Evolutionary conservation across 2,113 vertebrate genomes (phyloP), one percentile per base, ranked within the genome.

Genomic region (Australoheros scitulus): DNA sequence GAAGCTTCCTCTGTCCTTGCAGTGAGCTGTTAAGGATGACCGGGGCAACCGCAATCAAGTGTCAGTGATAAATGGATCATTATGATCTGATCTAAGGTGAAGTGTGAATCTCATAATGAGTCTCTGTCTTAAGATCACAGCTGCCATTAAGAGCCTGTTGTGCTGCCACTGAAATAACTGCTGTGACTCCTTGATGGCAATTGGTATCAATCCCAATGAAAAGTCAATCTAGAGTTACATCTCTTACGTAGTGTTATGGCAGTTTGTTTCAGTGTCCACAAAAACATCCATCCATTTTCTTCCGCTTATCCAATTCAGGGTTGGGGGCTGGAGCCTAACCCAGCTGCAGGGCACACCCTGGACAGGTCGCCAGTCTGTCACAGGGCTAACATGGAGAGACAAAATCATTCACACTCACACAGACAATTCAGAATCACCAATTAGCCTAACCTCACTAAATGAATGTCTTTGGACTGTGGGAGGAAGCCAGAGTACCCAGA

Each of bases 41-140:
- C 88, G 81, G 63, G 55, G 79, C 83, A 82, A 29, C 29, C 3
- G 29, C 29, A 29, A 29, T 89, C 86, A 86, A 82, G 90, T 90
- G 88, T 88, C 81, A 24, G 84, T 81, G 87, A 90, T 95, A 95
- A 96, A 95, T 93, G 91, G 92, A 85, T 95, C 87, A 93, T 95
- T 94, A 95, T 83, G 93, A 94, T 94, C 80, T 83, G 86, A 92
- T 91, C 92, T 87, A 24, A 91, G 89, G 89, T 83, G 91, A 91
- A 88, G 91, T 92, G 88, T 93, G 90, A 87, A 83, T n/a, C 89
- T 79, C 80, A 90, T 93, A 94, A 94, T 94, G 90, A 94, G 88
- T 22, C 77, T 65, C 64, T 78, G 60, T 50, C 76, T 88, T 79
- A 32, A 64, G 91, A 86, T 86, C 84, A 72, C 82, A 87, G 81